Evolutionary conservation across 2,113 vertebrate genomes (phyloP).

Genomic region (Ophthalmolycus amberensis): DNA sequence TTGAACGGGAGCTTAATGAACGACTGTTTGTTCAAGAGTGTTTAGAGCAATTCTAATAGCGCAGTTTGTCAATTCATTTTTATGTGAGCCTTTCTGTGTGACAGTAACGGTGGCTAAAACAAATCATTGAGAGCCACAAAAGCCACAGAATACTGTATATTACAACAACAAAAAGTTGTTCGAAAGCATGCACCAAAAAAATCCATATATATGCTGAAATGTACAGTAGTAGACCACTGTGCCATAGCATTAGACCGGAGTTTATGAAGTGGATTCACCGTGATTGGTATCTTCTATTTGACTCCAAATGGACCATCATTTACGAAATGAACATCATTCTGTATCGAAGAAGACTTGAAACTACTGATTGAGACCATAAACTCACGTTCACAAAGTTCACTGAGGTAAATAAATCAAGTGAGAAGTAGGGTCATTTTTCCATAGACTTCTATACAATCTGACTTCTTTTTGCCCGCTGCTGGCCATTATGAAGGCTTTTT

Average conservation of each 20-base stretch:
- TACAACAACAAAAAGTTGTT: background rate
- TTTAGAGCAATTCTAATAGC: slow-evolving; percentile 23
- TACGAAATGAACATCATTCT: background rate
- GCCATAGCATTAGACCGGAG: background rate
- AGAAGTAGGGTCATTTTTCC: background rate
- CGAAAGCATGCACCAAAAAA: background rate
- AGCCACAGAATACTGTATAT: background rate
- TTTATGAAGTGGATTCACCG: no score
- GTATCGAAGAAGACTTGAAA: background rate
- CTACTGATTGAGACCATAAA: background rate
- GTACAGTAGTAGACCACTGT: background rate
- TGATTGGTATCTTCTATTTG: background rate
- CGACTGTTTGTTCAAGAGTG: slow-evolving; percentile 50
- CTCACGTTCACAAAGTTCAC: background rate
- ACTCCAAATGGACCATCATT: background rate
- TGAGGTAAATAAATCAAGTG: background rate
- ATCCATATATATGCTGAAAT: background rate
- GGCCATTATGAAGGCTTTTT: background rate
- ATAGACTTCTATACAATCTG: background rate
- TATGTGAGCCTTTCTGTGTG: slow-evolving; percentile 4
- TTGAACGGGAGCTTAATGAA: slow-evolving; percentile 42
- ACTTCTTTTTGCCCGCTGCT: background rate
- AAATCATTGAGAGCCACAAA: slow-evolving; percentile 16
- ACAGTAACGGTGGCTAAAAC: slow-evolving; percentile 30
- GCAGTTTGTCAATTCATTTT: slow-evolving; percentile 9